Percentiles rank a stretch among this genome's conserved stretches.
Evolutionary conservation across 2,113 vertebrate genomes (phyloP).

Genomic region (Ageneiosus marmoratus): DNA sequence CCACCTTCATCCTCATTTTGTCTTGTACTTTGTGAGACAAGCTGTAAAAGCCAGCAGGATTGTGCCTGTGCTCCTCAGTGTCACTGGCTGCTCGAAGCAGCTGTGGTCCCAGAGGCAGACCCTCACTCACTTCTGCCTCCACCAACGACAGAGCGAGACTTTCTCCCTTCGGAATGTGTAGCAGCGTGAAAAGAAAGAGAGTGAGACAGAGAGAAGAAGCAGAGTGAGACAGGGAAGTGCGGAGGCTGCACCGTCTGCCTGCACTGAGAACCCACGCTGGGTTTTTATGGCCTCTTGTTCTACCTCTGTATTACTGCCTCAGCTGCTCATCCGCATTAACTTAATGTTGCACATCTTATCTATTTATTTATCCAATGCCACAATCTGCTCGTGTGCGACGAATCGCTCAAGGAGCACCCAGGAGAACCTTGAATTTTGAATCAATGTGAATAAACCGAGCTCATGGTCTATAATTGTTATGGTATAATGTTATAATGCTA

Average conservation of each 20-base stretch:
- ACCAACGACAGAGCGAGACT: constrained; percentile 16
- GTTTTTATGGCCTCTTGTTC: constrained; percentile 48
- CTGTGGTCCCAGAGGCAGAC: constrained; percentile 25
- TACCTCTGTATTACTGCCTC: constrained; percentile 28
- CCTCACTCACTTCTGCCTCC: constrained; percentile 27
- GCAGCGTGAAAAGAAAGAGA: constrained; percentile 3
- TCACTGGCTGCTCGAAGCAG: constrained; percentile 22
- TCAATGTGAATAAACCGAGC: constrained; percentile 46
- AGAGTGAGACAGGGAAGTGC: not conserved
- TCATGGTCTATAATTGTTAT: constrained; percentile 44
- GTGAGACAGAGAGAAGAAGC: not conserved
- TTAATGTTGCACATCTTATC: constrained; percentile 57
- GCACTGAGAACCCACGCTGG: constrained; percentile 38
- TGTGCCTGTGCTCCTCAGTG: constrained; percentile 25
- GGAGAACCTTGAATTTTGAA: constrained; percentile 47
- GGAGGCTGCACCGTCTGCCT: constrained; percentile 8
- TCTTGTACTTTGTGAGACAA: constrained; percentile 11
- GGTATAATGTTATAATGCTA: constrained; percentile 42
- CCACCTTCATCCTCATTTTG: constrained; percentile 31
- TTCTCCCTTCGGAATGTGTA: constrained; percentile 5
- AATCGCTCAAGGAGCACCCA: constrained; percentile 37
- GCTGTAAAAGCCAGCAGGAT: constrained; percentile 9
- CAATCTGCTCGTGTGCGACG: constrained; percentile 41
- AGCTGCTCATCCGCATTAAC: constrained; percentile 38
- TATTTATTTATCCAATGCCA: constrained; percentile 47